Conservation (phyloP, 2,797 vertebrate genomes). For the Australoheros facetus region DNA sequence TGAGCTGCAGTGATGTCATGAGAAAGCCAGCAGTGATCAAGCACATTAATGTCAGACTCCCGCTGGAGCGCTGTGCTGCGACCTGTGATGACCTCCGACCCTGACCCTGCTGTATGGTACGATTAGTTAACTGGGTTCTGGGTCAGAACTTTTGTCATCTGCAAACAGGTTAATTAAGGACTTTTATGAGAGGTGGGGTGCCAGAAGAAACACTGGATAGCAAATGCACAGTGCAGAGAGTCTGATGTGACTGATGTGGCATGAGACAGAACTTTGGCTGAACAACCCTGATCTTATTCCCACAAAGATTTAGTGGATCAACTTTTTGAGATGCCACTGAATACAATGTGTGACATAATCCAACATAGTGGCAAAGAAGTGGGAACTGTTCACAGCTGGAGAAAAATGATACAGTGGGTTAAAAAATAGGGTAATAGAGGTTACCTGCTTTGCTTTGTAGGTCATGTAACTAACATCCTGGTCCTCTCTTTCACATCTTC, state of each 20-base stretch:
- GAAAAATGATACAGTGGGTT: too few relatives aligned
- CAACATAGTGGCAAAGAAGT: neutral
- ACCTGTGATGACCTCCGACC: slow-evolving; percentile 64
- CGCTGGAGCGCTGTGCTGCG: slow-evolving; percentile 29
- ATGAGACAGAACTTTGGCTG: slow-evolving; percentile 46
- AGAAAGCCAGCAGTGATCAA: slow-evolving; percentile 57
- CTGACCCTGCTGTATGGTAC: slow-evolving; percentile 41
- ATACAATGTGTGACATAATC: slow-evolving; percentile 21
- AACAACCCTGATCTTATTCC: slow-evolving; percentile 61
- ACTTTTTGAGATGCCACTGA: neutral
- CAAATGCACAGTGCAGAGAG: slow-evolving; percentile 33
- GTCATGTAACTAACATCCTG: too few relatives aligned
- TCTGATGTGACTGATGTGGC: slow-evolving; percentile 33
- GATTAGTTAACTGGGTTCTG: slow-evolving; percentile 57
- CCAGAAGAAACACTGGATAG: slow-evolving; percentile 26
- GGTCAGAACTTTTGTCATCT: slow-evolving; percentile 69
- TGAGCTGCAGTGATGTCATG: slow-evolving; percentile 48
- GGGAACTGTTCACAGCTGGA: neutral
- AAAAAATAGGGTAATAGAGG: too few relatives aligned
- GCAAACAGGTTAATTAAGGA: slow-evolving; percentile 47
- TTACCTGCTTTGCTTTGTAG: too few relatives aligned
- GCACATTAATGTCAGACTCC: slow-evolving; percentile 66
- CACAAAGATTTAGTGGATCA: slow-evolving; percentile 18
- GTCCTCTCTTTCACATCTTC: too few relatives aligned
- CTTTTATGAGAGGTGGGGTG: slow-evolving; percentile 29